Evolutionary conservation across 1,140 invertebrate species (phyloP).

Genomic region (Panagrolaimus sp.): DNA sequence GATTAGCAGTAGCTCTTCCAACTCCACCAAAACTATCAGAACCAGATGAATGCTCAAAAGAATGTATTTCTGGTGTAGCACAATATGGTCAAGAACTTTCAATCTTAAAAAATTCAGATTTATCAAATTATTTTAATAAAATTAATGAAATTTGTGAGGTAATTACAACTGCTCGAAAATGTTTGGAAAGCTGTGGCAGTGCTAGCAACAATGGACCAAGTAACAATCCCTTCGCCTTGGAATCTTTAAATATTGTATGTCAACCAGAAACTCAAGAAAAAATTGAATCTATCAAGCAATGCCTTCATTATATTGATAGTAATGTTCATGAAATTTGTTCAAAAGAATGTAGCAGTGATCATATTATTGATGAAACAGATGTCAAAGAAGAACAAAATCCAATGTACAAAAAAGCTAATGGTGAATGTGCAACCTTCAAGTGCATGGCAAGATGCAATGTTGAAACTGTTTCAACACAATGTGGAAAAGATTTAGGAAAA

Average conservation of each 20-base stretch:
- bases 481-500: background rate
- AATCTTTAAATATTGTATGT: background rate
- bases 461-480: background rate
- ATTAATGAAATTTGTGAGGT: background rate
- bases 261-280: background rate
- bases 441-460: background rate
- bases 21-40: background rate
- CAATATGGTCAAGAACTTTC: conserved; percentile 2
- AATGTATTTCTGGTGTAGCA: background rate
- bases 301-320: background rate
- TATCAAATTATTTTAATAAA: conserved; percentile 7
- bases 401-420: no score
- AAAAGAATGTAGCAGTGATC: background rate
- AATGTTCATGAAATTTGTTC: background rate
- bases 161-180: background rate
- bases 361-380: no score
- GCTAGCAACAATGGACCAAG: no score
- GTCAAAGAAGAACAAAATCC: no score
- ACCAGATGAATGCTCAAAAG: background rate
- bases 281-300: background rate
- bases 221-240: background rate
- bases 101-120: background rate
- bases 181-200: background rate
- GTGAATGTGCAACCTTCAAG: background rate
- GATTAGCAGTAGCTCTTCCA: no score